Conservation (phyloP, 2,113 vertebrate species). For the Corapipo altera region DNA sequence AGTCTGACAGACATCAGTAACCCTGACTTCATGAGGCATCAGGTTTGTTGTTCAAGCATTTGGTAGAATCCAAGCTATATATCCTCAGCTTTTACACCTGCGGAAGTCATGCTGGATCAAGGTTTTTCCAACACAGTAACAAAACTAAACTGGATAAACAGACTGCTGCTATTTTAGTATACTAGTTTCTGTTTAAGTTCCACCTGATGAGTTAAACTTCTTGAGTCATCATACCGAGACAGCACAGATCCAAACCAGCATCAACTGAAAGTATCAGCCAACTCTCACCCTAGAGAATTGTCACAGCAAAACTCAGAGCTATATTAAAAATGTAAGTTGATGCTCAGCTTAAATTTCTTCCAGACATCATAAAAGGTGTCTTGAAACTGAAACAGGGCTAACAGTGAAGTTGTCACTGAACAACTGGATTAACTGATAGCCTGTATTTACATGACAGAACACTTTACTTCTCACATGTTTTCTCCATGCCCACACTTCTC, state of each 20-base stretch:
- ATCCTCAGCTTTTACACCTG: not conserved
- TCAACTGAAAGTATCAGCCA: not conserved
- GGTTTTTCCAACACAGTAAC: not conserved
- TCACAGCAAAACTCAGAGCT: not conserved
- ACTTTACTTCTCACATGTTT: not conserved
- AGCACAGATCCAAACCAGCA: slow-evolving; percentile 10
- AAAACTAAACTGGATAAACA: not conserved
- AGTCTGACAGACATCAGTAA: not conserved
- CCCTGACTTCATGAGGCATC: not conserved
- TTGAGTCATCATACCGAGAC: not conserved
- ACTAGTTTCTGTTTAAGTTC: not conserved
- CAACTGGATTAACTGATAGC: not conserved
- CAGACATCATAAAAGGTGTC: not conserved
- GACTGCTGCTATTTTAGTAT: not conserved
- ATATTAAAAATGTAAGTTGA: slow-evolving; percentile 20
- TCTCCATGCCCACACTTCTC: not conserved
- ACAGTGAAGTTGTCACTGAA: not conserved
- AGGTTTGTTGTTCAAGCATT: not conserved
- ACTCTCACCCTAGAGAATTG: not conserved
- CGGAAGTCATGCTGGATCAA: not conserved
- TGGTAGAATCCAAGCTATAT: not conserved
- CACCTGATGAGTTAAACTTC: not conserved
- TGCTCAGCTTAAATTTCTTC: slow-evolving; percentile 5
- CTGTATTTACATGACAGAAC: not conserved
- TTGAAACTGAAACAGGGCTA: not conserved